These are phyloP conservation scores for Microcebus murinus DNA, from an alignment of 2,113 vertebrate genomes.

Conservation along the genomic window DNA sequence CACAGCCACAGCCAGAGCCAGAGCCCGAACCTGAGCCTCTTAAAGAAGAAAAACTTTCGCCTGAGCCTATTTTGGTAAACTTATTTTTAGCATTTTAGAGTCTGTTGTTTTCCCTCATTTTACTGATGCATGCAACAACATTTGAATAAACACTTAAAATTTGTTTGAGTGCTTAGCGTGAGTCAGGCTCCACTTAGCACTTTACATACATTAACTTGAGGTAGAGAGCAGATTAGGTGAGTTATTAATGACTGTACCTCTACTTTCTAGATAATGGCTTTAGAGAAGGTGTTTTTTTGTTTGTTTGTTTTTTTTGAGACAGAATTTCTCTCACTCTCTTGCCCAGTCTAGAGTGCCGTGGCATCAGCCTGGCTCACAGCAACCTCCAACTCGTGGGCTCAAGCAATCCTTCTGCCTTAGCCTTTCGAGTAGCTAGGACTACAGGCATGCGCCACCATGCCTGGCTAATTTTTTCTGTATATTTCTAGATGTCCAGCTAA, in stretches of 20 bases:
- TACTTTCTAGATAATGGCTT: not conserved
- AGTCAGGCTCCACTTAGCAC: not conserved
- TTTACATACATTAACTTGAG: not conserved
- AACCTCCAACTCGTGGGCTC: too few relatives aligned
- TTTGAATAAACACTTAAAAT: not conserved
- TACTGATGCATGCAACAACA: not conserved
- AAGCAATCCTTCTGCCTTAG: too few relatives aligned
- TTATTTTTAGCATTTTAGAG: not conserved
- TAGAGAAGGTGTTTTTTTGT: not conserved
- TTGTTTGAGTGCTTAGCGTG: not conserved
- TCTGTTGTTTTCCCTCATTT: not conserved
- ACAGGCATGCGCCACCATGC: too few relatives aligned
- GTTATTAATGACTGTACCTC: not conserved
- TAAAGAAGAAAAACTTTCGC: constrained; percentile 75
- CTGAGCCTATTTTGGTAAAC: constrained; percentile 81
- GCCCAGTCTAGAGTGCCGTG: too few relatives aligned
- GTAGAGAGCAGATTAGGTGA: not conserved
- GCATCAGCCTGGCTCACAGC: too few relatives aligned
- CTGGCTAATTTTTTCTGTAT: too few relatives aligned
- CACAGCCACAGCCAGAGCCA: constrained; percentile 4
- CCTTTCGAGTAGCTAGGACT: too few relatives aligned
- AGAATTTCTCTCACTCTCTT: too few relatives aligned
- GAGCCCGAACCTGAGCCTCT: constrained; percentile 58
- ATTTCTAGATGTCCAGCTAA: too few relatives aligned
- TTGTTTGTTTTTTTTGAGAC: too few relatives aligned